These are phyloP conservation scores for Neodiprion pinetum DNA, from an alignment of 1,140 invertebrate genomes.

Conservation along the genomic window DNA sequence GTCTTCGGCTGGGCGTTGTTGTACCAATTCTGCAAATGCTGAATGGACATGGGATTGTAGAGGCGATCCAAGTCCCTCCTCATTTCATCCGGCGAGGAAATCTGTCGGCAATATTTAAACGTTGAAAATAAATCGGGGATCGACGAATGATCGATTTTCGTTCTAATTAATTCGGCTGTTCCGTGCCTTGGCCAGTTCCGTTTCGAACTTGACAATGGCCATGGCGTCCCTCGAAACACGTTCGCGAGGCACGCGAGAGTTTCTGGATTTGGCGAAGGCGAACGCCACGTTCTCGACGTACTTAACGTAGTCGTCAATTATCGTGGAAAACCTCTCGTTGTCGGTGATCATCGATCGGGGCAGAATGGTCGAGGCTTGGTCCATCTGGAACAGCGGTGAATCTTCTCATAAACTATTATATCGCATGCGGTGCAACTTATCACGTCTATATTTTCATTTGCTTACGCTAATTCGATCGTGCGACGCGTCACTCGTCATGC, in stretches of 20 bases:
- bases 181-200: background rate
- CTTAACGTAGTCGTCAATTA: background rate
- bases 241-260: background rate
- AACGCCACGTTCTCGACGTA: background rate
- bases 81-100: background rate
- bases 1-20: background rate
- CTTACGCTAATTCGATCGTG: too few relatives aligned
- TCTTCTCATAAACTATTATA: too few relatives aligned
- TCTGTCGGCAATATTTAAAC: background rate
- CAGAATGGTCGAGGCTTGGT: background rate
- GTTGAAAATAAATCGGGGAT: background rate
- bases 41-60: background rate
- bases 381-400: background rate
- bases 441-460: too few relatives aligned
- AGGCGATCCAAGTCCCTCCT: slow-evolving; percentile 1
- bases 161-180: background rate
- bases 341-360: background rate
- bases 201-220: slow-evolving; percentile 1
- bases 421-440: too few relatives aligned
- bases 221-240: background rate
- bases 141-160: too few relatives aligned
- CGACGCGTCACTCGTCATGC: too few relatives aligned
- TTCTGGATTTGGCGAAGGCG: background rate
- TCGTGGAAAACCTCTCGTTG: background rate
- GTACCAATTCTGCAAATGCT: background rate